Evolutionary conservation across 2,888 invertebrate genomes (phyloP), one percentile per base, ranked within the genome.

Genomic region (Chrysina gloriosa): DNA sequence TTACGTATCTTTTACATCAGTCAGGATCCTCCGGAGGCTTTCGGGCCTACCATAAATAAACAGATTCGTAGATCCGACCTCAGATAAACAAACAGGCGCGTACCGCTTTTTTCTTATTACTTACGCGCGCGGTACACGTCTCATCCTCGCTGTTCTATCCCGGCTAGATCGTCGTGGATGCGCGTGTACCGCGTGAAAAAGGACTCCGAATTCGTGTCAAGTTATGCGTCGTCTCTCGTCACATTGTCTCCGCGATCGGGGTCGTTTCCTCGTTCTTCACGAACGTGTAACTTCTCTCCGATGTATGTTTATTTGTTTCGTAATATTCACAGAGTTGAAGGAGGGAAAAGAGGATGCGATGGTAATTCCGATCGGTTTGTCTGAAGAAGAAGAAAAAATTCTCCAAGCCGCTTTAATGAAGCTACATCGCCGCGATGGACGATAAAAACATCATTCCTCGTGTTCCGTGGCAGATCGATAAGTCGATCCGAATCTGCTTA

Each of bases 51-150:
- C 50, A 27, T 50, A 50, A 50, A 50, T 50, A 50, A 29, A 50
- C 50, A 50, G 11, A 14, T 5, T 11, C 14, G 27, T 27, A 50
- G 50, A 27, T 50, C 25, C 50, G 16, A 27, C 29, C 11, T 14
- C 29, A n/a, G 54, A 54, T 54, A 34, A 54, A 54, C 34, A 54
- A 54, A 54, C 21, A 34, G n/a, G 9, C 16, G 54, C 34, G 54
- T 9, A n/a, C 34, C 54, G 3, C 21, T 54, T 54, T 31, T 54
- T 34, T 21, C 9, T 34, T 54, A 54, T 34, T 14, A 11, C 31
- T 34, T 21, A 34, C 16, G 34, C 21, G 9, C 45, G 21, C 45
- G 23, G 19, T 45, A 45, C 21, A 19, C 19, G 19, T 45, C 31
- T n/a, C n/a, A 9, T 31, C n/a, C n/a, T n/a, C n/a, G n/a, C n/a